Evolutionary conservation across 2,113 vertebrate genomes (phyloP).

Genomic region (Paracanthobrama guichenoti): DNA sequence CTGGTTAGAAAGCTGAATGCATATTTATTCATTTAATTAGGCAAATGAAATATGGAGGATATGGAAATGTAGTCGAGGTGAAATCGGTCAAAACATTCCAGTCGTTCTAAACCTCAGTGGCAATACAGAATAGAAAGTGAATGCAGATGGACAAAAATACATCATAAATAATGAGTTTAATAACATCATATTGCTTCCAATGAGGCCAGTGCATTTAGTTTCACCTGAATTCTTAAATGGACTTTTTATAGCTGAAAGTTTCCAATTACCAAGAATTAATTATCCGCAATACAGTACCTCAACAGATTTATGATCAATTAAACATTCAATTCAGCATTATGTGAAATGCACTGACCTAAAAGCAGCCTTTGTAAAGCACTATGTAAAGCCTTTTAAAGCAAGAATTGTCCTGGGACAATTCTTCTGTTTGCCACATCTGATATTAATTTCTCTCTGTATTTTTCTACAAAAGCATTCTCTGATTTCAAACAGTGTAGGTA

Average conservation of each 20-base stretch:
- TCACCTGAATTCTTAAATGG: neutral
- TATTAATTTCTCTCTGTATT: neutral
- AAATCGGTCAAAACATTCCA: conserved; percentile 29
- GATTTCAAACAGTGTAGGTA: neutral
- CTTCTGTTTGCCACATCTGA: neutral
- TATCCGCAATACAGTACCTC: neutral
- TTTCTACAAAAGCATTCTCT: neutral
- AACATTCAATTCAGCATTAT: neutral
- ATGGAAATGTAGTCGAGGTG: conserved; percentile 12
- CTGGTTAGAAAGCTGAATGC: conserved; percentile 1
- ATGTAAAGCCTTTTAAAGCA: too few species aligned
- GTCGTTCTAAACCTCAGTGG: neutral
- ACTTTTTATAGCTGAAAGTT: neutral
- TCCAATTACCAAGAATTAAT: neutral
- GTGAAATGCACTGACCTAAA: neutral
- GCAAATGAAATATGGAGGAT: conserved; percentile 18
- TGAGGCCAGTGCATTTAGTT: neutral
- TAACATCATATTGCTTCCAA: neutral
- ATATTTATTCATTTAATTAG: conserved; percentile 43
- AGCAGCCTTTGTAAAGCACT: neutral
- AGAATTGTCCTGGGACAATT: neutral
- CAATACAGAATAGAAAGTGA: neutral
- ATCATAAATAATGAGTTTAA: conserved; percentile 1
- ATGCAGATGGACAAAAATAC: conserved; percentile 15
- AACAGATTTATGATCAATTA: neutral